A percentile compares a stretch with the other conserved stretches of the same genome.
Evolutionary conservation across 2,888 invertebrate species (phyloP).

Genomic region (Chesias legatella): DNA sequence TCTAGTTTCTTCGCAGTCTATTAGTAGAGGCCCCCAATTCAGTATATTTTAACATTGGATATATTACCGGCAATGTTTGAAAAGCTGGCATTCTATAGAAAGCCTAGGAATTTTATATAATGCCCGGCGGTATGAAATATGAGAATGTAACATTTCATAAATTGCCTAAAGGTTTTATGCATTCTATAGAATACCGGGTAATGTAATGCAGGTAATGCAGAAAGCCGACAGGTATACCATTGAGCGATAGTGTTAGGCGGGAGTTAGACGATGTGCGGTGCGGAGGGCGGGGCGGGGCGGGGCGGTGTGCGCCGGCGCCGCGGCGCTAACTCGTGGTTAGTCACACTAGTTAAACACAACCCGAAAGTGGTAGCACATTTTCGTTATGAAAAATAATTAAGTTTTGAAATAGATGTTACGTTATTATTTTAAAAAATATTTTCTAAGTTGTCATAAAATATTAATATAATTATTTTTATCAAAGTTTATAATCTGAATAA

Average conservation of each 20-base stretch:
- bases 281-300: slow-evolving; percentile 2
- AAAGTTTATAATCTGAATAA: slow-evolving; percentile 82
- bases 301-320: slow-evolving; percentile 20
- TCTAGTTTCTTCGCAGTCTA: too few species aligned
- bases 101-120: too few species aligned
- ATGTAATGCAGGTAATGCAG: too few species aligned
- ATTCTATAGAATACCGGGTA: too few species aligned
- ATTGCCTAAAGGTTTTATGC: too few species aligned
- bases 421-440: slow-evolving; percentile 80
- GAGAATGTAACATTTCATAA: too few species aligned
- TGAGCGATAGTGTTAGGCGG: slow-evolving; percentile 20
- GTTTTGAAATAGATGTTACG: slow-evolving; percentile 79
- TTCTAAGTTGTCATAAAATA: slow-evolving; percentile 81
- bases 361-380: slow-evolving; percentile 77
- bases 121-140: too few species aligned
- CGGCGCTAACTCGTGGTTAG: slow-evolving; percentile 48
- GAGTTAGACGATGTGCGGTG: slow-evolving; percentile 24
- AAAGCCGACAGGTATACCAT: too few species aligned
- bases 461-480: slow-evolving; percentile 82
- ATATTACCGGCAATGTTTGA: too few species aligned
- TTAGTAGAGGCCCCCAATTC: too few species aligned
- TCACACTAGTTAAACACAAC: slow-evolving; percentile 76
- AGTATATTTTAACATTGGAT: too few species aligned
- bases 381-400: slow-evolving; percentile 74
- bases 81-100: too few species aligned